Conservation (phyloP, 2,888 invertebrate species). For the Synanthedon tipuliformis region DNA sequence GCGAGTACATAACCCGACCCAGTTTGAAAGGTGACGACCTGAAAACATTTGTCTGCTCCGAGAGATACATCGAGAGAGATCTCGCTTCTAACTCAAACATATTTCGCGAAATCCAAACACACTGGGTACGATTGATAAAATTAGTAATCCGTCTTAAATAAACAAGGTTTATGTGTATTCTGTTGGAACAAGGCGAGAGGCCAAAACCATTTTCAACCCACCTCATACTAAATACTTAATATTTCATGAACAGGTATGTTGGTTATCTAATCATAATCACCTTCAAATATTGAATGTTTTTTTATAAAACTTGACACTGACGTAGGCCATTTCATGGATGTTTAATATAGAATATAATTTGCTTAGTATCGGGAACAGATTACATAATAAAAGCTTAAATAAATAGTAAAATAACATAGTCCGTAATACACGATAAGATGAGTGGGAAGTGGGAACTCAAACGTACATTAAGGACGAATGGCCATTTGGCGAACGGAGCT, state of each 20-base stretch:
- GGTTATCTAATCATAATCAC: too few relatives aligned
- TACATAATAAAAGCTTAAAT: too few relatives aligned
- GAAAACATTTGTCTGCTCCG: constrained; percentile 13
- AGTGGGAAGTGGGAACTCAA: neutral
- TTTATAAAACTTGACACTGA: too few relatives aligned
- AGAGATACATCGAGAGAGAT: neutral
- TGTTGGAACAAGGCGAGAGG: too few relatives aligned
- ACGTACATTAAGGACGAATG: neutral
- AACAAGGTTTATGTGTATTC: neutral
- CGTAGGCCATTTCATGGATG: too few relatives aligned
- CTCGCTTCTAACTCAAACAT: neutral
- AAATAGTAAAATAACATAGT: too few relatives aligned
- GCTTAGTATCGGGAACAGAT: too few relatives aligned
- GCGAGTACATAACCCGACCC: constrained; percentile 8
- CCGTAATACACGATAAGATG: neutral
- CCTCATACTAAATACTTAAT: too few relatives aligned
- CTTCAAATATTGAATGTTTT: too few relatives aligned
- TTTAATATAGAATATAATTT: too few relatives aligned
- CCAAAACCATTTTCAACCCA: too few relatives aligned
- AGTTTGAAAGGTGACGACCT: constrained; percentile 24
- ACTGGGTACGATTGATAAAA: neutral
- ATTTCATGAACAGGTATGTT: too few relatives aligned
- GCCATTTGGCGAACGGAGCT: neutral
- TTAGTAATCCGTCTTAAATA: neutral
- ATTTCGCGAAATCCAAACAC: neutral